Evolutionary conservation across 1,140 invertebrate genomes (phyloP), one percentile per base, ranked within the genome.

Genomic region (Platyscapa corneri): DNA sequence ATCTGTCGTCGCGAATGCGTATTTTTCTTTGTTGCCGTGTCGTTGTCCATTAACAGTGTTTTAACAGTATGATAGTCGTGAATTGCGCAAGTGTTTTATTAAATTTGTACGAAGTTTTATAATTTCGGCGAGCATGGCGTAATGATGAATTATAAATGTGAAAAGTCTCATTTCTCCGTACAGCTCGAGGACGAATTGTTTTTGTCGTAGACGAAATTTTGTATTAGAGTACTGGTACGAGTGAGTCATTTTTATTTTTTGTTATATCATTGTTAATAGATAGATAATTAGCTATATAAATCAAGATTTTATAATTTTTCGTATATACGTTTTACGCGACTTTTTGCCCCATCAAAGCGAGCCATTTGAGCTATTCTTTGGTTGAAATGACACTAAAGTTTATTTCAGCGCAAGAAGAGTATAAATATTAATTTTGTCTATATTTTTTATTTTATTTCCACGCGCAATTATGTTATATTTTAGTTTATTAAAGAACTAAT

Each of bases 391-490:
- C n/a, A n/a, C 2, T 53, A 49, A 77, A 53, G 27, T n/a, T 75
- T 16, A 30, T 81, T 70, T 49, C 30, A 34, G 64, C 3, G 20
- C 12, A 42, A 46, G 0, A 67, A 0, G 7, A 49, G 39, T 42
- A 46, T 53, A 27, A 34, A n/a, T 49, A 32, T n/a, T 34, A n/a
- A 75, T 39, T 16, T 82, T 64, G 82, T 76, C 76, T 76, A 60
- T 56, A 84, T 70, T 77, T 77, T 30, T n/a, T n/a, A n/a, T n/a
- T n/a, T n/a, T n/a, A n/a, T n/a, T n/a, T 67, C 65, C 64, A 53
- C 39, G 23, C 30, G 37, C 72, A 42, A 83, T 75, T 30, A 39
- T 75, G 27, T 82, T 46, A 65, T 74, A 32, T 1, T 83, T 76
- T 83, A 76, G 72, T 83, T 83, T 10, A 65, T 83, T 30, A 30